phyloP scores from a whole-genome alignment of 1,140 invertebrate species.

The Yoshiicerus persimilis region DNA sequence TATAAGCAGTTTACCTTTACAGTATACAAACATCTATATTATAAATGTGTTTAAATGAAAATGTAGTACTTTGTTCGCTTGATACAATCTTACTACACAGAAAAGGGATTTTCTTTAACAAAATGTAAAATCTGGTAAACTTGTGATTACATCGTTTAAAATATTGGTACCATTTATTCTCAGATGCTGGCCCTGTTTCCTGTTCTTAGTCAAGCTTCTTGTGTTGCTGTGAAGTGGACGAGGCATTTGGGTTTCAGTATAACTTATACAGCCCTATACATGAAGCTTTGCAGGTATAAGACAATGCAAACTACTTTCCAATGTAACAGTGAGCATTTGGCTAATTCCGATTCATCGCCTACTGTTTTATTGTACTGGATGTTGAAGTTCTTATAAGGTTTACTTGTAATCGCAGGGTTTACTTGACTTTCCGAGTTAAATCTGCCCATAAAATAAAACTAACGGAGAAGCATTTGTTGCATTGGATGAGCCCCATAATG shows the following conservation, averaged over 20 bases:
- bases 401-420: slow-evolving; percentile 71
- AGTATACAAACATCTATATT: no score
- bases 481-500: slow-evolving; percentile 68
- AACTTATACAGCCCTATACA: slow-evolving; percentile 83
- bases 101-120: no score
- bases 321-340: background rate
- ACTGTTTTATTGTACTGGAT: background rate
- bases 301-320: background rate
- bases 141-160: background rate
- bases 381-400: background rate
- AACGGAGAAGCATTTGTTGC: slow-evolving; percentile 84
- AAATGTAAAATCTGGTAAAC: no score
- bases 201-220: slow-evolving; percentile 74
- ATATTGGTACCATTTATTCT: background rate
- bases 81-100: no score
- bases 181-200: slow-evolving; percentile 90
- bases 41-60: no score
- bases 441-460: slow-evolving; percentile 89
- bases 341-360: background rate
- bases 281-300: slow-evolving; percentile 86
- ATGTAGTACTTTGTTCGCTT: no score
- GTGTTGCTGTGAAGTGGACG: slow-evolving; percentile 87
- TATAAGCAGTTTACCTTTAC: no score
- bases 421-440: slow-evolving; percentile 89
- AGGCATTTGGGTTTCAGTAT: slow-evolving; percentile 87